Base-by-base conservation (phyloP, 2,797 vertebrate genomes). In the Betta splendens region DNA sequence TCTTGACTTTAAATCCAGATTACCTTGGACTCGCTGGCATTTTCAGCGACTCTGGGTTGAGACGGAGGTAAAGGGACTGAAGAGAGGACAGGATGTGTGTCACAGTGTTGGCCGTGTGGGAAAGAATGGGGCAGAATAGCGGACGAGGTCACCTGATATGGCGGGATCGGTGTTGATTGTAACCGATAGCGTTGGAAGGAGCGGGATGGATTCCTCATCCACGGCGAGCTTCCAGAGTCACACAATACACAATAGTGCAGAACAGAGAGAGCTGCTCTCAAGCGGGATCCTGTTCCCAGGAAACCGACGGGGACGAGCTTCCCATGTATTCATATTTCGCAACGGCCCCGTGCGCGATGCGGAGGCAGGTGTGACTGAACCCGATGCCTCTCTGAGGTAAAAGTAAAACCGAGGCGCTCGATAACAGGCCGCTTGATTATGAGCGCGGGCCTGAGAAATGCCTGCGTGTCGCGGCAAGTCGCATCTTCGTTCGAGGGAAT, bases 181-280 rank as follows among this genome's bases (percentile, higher is more conserved):
- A 85, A 86, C 51, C 59, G 86, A 89, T 88, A 87, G 75, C 16
- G 63, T 66, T 84, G 72, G 76, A 87, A 78, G 69, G 50, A 80
- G 67, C 49, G 76, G 72, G 75, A 86, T 69, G 62, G 67, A 77
- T 80, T 83, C 78, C 65, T 77, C 81, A 75, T 83, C 75, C 64
- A 83, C 13, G 28, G 71, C 57, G 12, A 16, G 59, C 72, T 86
- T 86, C 85, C 83, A 87, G 69, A 56, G 80, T 85, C 74, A 79
- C 75, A 81, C 76, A 72, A 69, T 32, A 74, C 64, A 89, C 84
- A 91, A 90, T 84, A 69, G 83, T 55, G 45, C 65, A 68, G 76
- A 79, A 71, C 63, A 69, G 85, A 83, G 83, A 81, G 76, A 15
- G 35, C 58, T 75, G 51, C 53, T 21, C 63, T 77, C 48, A 17